Percentiles rank a stretch among this genome's conserved stretches.
Evolutionary conservation across 2,113 vertebrate genomes (phyloP).

Genomic region (Hemicordylus capensis): DNA sequence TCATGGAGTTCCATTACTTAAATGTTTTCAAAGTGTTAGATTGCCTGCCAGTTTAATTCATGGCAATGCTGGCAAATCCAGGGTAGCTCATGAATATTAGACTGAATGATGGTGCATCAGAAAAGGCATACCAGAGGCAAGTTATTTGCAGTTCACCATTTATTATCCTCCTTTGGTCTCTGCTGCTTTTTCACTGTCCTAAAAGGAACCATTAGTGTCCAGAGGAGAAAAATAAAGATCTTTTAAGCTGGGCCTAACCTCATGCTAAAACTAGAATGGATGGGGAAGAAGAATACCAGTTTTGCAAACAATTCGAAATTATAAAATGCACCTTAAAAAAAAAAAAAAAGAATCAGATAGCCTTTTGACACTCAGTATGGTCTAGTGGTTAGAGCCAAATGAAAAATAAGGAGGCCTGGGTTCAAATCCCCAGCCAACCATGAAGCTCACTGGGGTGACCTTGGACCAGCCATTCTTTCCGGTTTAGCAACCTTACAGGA

Average conservation of each 20-base stretch:
- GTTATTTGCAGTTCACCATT: conserved; percentile 3
- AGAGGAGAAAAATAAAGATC: background rate
- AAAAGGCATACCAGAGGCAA: background rate
- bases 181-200: background rate
- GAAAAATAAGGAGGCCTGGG: too few relatives aligned
- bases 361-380: too few relatives aligned
- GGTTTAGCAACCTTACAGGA: too few relatives aligned
- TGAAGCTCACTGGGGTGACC: too few relatives aligned
- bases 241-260: background rate
- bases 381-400: too few relatives aligned
- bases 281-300: too few relatives aligned
- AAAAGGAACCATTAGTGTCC: background rate
- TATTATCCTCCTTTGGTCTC: background rate
- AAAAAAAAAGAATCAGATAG: too few relatives aligned
- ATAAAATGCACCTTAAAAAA: too few relatives aligned
- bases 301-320: too few relatives aligned
- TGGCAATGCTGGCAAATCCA: background rate
- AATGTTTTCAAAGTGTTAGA: conserved; percentile 2
- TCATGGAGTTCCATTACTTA: conserved; percentile 1
- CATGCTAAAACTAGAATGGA: too few relatives aligned
- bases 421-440: too few relatives aligned
- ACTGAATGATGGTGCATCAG: background rate
- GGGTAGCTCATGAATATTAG: background rate
- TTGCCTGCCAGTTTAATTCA: background rate
- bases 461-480: too few relatives aligned